Base-by-base conservation (phyloP, 1,140 invertebrate genomes). In the Probaryconus sp. region DNA sequence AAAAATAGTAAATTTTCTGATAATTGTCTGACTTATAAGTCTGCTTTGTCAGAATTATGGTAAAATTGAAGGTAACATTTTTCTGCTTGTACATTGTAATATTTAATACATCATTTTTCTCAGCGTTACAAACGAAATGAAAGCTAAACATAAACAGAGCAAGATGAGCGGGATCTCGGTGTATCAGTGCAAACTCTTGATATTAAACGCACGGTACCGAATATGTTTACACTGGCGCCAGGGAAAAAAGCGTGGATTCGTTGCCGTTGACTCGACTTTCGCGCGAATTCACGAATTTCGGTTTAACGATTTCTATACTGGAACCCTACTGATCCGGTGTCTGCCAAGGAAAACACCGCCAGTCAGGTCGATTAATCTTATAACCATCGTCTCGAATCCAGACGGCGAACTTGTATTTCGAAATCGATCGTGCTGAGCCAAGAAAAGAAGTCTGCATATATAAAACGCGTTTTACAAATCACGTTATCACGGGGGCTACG, bases 331-430 rank as follows among this genome's bases (percentile, higher is more conserved):
- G 51, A 73, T 60, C 38, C 51, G 48, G 30, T 53, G 65, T 64
- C 48, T 76, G 79, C 81, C 82, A 83, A 82, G 76, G 72, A 82
- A 82, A 83, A 82, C 81, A 83, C 53, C 53, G 63, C 47, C 76
- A 65, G 69, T 71, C 53, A 56, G 50, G 47, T 51, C 77, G 77
- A 82, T 82, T 83, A 82, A 80, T 83, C 77, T 80, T 68, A 69
- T 63, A 74, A 74, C 65, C 68, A 74, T 69, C 70, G 65, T 63
- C 64, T 74, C 65, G 67, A 73, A 70, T 61, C 60, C 60, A 68
- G 64, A 61, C 70, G 58, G 68, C 58, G 60, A 77, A 14, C 58
- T 42, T 77, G 64, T 73, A 77, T 77, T 77, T 73, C 50, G 65
- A 73, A 71, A 71, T 76, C 74, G 74, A 76, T 76, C 68, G 74